Conservation (phyloP, 2,797 vertebrate species). For the Oryzias dopingdopingensis region DNA sequence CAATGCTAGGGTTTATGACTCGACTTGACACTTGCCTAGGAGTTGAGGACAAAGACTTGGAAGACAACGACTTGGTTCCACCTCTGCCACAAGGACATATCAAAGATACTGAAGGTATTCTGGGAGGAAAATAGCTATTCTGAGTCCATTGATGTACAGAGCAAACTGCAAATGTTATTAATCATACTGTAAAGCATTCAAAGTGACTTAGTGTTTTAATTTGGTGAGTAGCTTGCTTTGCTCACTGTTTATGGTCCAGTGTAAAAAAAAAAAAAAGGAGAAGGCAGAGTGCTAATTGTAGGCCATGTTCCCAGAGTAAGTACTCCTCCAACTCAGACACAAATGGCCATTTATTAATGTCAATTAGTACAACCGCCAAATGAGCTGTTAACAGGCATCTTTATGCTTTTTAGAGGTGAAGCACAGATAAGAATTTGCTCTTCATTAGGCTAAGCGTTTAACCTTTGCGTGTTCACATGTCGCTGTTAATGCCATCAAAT, state of each 20-base stretch:
- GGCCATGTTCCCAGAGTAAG: constrained; percentile 56
- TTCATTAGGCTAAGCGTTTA: constrained; percentile 26
- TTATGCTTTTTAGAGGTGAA: constrained; percentile 18
- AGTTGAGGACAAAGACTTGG: too few species aligned
- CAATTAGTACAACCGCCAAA: constrained; percentile 68
- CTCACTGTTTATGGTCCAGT: constrained; percentile 60
- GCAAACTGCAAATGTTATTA: constrained; percentile 58
- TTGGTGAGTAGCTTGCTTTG: constrained; percentile 71
- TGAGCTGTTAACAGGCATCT: constrained; percentile 35
- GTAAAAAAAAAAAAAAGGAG: constrained; percentile 31
- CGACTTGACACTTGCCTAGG: too few species aligned
- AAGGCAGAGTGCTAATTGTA: constrained; percentile 61
- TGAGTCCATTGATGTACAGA: constrained; percentile 27
- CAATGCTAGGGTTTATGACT: too few species aligned
- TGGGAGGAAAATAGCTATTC: constrained; percentile 29
- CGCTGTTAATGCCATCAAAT: not conserved
- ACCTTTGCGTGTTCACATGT: constrained; percentile 6
- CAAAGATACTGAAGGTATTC: constrained; percentile 17
- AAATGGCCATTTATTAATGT: constrained; percentile 68
- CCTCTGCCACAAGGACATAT: too few species aligned
- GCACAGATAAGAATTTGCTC: constrained; percentile 2
- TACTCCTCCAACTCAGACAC: constrained; percentile 46
- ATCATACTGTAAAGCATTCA: constrained; percentile 75
- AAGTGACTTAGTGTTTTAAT: constrained; percentile 76
- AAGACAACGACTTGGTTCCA: too few species aligned